Evolutionary conservation across 2,797 vertebrate genomes (phyloP).

Genomic region (Lates japonicus): DNA sequence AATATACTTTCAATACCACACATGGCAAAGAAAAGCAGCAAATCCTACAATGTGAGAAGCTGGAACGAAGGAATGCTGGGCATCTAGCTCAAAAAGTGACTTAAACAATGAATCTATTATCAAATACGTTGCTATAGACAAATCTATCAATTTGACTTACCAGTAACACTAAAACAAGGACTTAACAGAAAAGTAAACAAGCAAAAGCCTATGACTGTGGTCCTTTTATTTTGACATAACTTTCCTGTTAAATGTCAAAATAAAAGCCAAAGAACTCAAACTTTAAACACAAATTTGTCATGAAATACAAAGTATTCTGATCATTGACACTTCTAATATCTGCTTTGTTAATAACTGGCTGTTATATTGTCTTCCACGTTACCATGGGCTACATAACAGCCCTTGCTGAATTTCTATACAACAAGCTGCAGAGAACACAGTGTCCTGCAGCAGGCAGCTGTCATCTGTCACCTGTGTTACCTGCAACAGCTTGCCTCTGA

Average conservation of each 20-base stretch:
- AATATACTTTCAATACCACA: no score
- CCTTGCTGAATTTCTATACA: constrained; percentile 36
- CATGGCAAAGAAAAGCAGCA: no score
- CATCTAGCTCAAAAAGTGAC: no score
- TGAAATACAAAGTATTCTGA: neutral
- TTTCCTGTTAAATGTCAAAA: neutral
- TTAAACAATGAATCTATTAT: no score
- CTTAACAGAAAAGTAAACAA: no score
- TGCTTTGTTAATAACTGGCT: neutral
- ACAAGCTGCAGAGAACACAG: constrained; percentile 29
- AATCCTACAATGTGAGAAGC: no score
- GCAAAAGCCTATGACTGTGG: neutral
- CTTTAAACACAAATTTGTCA: neutral
- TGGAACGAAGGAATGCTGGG: no score
- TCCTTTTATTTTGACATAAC: neutral
- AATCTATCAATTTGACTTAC: no score
- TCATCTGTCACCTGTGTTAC: constrained; percentile 61
- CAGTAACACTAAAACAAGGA: no score
- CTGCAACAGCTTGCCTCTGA: constrained; percentile 60
- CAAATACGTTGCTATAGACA: no score
- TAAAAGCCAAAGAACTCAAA: neutral
- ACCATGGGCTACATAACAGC: constrained; percentile 26
- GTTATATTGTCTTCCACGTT: constrained; percentile 29
- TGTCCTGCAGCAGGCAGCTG: constrained; percentile 29
- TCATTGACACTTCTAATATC: neutral